A percentile compares a stretch with the other conserved stretches of the same genome.
Conservation (phyloP, 1,140 invertebrate species). For the Charaxes varanes region DNA sequence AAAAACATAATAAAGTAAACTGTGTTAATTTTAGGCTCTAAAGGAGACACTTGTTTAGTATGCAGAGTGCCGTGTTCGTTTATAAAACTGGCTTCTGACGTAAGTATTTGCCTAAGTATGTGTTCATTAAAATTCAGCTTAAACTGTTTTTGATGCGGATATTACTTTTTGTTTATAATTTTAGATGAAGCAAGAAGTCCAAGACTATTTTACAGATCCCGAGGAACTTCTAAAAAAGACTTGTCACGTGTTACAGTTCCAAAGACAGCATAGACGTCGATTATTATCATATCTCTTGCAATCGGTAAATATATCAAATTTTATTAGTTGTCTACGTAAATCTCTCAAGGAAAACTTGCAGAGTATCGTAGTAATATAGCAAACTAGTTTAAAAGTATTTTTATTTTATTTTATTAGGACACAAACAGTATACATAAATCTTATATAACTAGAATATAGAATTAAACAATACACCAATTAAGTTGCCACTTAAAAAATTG, state of each 20-base stretch:
- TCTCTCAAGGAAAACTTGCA: too few relatives aligned
- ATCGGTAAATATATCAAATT: slow-evolving; percentile 52
- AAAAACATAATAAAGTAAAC: neutral
- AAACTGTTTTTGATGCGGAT: slow-evolving; percentile 17
- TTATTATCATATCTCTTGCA: slow-evolving; percentile 63
- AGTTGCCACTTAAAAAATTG: too few relatives aligned
- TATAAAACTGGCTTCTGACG: slow-evolving; percentile 65
- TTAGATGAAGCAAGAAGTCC: slow-evolving; percentile 70
- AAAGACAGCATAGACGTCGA: slow-evolving; percentile 61
- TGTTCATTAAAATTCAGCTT: slow-evolving; percentile 5
- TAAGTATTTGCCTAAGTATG: slow-evolving; percentile 36
- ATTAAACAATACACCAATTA: too few relatives aligned
- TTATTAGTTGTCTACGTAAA: too few relatives aligned
- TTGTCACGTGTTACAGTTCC: slow-evolving; percentile 64
- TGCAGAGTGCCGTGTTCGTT: slow-evolving; percentile 58
- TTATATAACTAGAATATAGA: too few relatives aligned
- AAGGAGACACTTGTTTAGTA: slow-evolving; percentile 61
- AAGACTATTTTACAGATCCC: slow-evolving; percentile 70
- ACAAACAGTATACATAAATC: too few relatives aligned
- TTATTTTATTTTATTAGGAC: too few relatives aligned
- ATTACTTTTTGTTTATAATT: too few relatives aligned
- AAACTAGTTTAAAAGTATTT: too few relatives aligned
- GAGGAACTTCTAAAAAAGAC: slow-evolving; percentile 67
- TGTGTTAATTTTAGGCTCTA: slow-evolving; percentile 34
- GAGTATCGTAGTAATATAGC: too few relatives aligned